phyloP scores from a whole-genome alignment of 1,140 invertebrate species.

The Drosophila pachea region DNA sequence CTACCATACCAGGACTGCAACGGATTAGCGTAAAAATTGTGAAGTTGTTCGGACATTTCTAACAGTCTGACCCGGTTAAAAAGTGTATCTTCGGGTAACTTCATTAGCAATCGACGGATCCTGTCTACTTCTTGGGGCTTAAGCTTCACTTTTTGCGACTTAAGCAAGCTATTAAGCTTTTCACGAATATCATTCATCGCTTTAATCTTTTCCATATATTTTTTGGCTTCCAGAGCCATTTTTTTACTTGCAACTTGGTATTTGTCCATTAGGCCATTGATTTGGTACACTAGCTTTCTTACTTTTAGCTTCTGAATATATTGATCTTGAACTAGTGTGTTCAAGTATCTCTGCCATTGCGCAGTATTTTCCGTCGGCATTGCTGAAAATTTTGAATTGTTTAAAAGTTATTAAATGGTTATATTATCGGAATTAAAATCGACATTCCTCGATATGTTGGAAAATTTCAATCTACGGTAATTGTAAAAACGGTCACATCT shows the following conservation, averaged over 20 bases:
- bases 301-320: neutral
- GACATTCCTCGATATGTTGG: neutral
- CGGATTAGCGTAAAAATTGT: neutral
- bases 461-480: neutral
- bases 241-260: neutral
- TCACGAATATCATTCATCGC: neutral
- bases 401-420: neutral
- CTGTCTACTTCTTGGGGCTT: neutral
- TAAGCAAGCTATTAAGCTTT: neutral
- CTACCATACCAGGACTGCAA: neutral
- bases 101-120: neutral
- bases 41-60: conserved; percentile 29
- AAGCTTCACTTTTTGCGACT: neutral
- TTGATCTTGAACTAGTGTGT: neutral
- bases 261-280: neutral
- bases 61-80: conserved; percentile 32
- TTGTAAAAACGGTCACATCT: conserved; percentile 4
- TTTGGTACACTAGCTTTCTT: neutral
- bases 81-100: conserved; percentile 15
- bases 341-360: neutral
- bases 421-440: neutral
- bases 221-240: neutral
- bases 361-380: neutral
- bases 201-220: conserved; percentile 7
- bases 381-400: neutral